Evolutionary conservation across 1,140 invertebrate species (phyloP).

Genomic region (Scaptomyza pallida): DNA sequence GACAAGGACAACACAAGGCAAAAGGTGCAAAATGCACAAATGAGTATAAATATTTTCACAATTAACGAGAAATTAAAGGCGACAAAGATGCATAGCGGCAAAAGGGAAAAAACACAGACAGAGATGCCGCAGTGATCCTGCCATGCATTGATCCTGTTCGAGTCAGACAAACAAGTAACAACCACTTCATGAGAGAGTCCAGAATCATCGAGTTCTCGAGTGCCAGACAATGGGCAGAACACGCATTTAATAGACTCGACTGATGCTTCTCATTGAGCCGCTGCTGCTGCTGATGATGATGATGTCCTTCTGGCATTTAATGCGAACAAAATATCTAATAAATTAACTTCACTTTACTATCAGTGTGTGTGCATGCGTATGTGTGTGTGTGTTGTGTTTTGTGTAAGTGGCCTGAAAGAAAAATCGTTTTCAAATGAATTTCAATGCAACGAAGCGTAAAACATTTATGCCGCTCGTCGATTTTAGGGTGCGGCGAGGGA

Average conservation of each 20-base stretch:
- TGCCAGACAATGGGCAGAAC: slow-evolving; percentile 71
- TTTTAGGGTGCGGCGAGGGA: slow-evolving; percentile 25
- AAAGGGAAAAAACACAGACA: slow-evolving; percentile 44
- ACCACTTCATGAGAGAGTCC: slow-evolving; percentile 62
- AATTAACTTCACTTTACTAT: slow-evolving; percentile 78
- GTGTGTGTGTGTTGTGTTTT: slow-evolving; percentile 63
- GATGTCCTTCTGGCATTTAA: slow-evolving; percentile 81
- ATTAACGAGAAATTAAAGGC: slow-evolving; percentile 82
- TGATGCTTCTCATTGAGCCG: slow-evolving; percentile 23
- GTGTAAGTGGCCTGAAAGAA: slow-evolving; percentile 77
- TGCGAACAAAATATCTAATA: slow-evolving; percentile 82
- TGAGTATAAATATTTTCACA: slow-evolving; percentile 83
- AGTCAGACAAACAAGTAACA: slow-evolving; percentile 72
- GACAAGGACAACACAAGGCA: slow-evolving; percentile 51
- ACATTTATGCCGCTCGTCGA: slow-evolving; percentile 71
- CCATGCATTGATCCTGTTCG: slow-evolving; percentile 45
- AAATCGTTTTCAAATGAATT: slow-evolving; percentile 83
- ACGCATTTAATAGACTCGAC: slow-evolving; percentile 79
- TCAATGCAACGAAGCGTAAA: slow-evolving; percentile 83
- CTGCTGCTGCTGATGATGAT: slow-evolving; percentile 75
- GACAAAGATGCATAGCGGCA: slow-evolving; percentile 68
- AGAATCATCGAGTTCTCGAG: slow-evolving; percentile 60
- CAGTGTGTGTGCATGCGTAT: slow-evolving; percentile 28
- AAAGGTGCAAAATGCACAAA: slow-evolving; percentile 83
- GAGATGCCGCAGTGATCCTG: slow-evolving; percentile 44